Percentiles rank a stretch among this genome's conserved stretches.
Evolutionary conservation across 2,113 vertebrate genomes (phyloP).

Genomic region (Sylvia atricapilla): DNA sequence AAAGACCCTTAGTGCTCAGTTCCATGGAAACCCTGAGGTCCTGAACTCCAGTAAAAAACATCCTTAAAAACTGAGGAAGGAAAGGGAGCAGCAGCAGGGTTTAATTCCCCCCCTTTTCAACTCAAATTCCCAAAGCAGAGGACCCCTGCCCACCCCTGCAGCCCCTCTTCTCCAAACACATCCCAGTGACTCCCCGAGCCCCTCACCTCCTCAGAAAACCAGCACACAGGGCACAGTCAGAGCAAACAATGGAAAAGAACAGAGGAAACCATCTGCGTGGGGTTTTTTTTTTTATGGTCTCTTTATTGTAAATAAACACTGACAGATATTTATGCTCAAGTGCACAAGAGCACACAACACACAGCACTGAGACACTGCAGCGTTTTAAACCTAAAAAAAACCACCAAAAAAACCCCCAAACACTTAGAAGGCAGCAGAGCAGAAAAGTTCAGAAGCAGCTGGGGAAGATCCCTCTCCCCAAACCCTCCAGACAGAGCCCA

Average conservation of each 20-base stretch:
- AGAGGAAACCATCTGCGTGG: not conserved
- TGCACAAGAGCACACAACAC: not conserved
- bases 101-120: not conserved
- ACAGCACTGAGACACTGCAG: not conserved
- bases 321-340: not conserved
- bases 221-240: accelerated
- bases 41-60: not conserved
- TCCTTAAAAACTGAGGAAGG: accelerated
- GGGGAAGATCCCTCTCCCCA: accelerated
- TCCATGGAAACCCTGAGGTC: not conserved
- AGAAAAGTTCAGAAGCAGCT: not conserved
- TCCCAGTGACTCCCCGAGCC: not conserved
- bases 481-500: accelerated
- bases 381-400: not conserved
- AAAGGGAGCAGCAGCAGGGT: not conserved
- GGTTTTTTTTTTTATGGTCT: not conserved
- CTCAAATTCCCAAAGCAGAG: not conserved
- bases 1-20: not conserved
- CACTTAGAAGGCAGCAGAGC: not conserved
- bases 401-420: no score
- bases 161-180: not conserved
- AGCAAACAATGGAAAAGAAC: not conserved
- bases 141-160: not conserved
- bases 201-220: not conserved
- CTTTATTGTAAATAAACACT: slow-evolving; percentile 42